Evolutionary conservation across 2,113 vertebrate species (phyloP).

Genomic region (Chaenogobius annularis): DNA sequence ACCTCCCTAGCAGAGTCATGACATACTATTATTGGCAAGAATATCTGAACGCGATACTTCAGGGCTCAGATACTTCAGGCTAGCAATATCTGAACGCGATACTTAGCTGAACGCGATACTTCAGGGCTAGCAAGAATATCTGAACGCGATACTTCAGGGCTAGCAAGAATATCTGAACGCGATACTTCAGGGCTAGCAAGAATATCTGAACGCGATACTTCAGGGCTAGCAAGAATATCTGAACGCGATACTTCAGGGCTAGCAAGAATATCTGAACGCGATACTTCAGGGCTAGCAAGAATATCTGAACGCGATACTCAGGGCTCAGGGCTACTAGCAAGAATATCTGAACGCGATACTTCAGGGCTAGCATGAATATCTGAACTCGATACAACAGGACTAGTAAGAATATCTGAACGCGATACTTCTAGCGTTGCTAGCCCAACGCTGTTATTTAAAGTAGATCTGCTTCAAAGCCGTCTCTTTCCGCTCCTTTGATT

Average conservation of each 20-base stretch:
- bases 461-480: conserved; percentile 7
- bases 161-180: background rate
- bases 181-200: too few species aligned
- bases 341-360: background rate
- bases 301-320: too few species aligned
- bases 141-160: too few species aligned
- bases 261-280: background rate
- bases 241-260: too few species aligned
- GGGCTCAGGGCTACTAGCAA: too few species aligned
- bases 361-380: background rate
- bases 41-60: background rate
- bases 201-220: background rate
- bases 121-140: background rate
- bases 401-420: background rate
- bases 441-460: background rate
- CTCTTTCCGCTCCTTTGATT: conserved; percentile 27
- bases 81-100: too few species aligned
- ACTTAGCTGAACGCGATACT: too few species aligned
- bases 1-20: too few species aligned
- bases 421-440: background rate
- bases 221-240: background rate
- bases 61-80: too few species aligned
- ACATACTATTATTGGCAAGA: background rate
- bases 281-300: too few species aligned
- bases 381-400: too few species aligned